Evolutionary conservation across 2,797 vertebrate genomes (phyloP), one percentile per base, ranked within the genome.

Genomic region (Hoplostethus mediterraneus): DNA sequence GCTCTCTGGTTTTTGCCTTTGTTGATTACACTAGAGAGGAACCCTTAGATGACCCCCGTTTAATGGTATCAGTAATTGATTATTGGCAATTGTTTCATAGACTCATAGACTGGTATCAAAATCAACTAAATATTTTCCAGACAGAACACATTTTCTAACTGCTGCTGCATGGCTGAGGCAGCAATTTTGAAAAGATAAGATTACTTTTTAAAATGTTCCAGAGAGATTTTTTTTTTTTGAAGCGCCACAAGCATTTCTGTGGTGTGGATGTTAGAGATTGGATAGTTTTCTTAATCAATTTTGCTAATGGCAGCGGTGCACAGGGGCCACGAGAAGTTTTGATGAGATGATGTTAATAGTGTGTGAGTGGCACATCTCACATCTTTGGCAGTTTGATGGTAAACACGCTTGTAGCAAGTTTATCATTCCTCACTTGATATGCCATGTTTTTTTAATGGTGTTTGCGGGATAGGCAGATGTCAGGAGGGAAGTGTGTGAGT

Each of bases 371-470:
- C 71, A 67, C 65, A 77, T 84, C 71, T 83, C 31, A 79, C 59
- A 83, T 85, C 77, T 85, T 56, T 63, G 6, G 5, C 54, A 62
- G 79, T 67, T 31, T 53, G 67, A 77, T 75, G 74, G 69, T 87
- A 80, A 87, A 90, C 73, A 80, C 7, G 61, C 84, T 80, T 55
- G 75, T 66, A 81, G 85, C 77, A 57, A 78, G 68, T 80, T 79
- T 68, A 77, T 69, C 71, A 1, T 67, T 67, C 49, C 79, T 67
- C 63, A 54, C 67, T 78, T 81, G 61, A 90, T 67, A 73, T 54
- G 21, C 36, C 70, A 86, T 91, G 61, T 87, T 85, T 90, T 86
- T 91, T 91, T 93, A 81, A 93, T 88, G 75, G 73, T 86, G 83
- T 91, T 86, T 86, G 69, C 80, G 73, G 61, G 81, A 81, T 81